phyloP scores from a whole-genome alignment of 2,888 invertebrate species.

The Cerceris rybyensis region DNA sequence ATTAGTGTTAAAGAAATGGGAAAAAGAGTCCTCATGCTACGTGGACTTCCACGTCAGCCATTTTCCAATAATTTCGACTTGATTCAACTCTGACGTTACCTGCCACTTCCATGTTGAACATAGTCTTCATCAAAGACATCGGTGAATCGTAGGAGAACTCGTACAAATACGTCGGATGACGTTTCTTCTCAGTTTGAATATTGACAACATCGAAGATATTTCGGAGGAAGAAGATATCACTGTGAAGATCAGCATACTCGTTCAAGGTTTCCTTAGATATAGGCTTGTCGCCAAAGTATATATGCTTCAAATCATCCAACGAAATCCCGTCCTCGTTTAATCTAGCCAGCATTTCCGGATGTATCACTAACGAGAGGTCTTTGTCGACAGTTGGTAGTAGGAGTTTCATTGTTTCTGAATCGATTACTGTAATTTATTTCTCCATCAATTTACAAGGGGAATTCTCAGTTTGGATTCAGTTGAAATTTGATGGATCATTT shows the following conservation, averaged over 20 bases:
- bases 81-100: conserved; percentile 65
- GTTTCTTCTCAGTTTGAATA: conserved; percentile 52
- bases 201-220: conserved; percentile 66
- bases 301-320: conserved; percentile 53
- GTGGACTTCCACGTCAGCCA: too few relatives aligned
- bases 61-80: too few relatives aligned
- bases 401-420: rapidly evolving
- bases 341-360: background rate
- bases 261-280: conserved; percentile 45
- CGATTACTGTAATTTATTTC: background rate
- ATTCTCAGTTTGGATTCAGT: too few relatives aligned
- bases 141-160: conserved; percentile 69
- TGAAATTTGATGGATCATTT: too few relatives aligned
- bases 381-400: conserved; percentile 42
- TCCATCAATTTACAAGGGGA: too few relatives aligned
- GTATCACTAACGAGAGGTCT: conserved; percentile 48
- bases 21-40: too few relatives aligned
- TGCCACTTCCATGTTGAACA: conserved; percentile 49
- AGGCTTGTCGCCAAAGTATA: conserved; percentile 67
- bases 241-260: conserved; percentile 56
- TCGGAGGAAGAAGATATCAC: conserved; percentile 66
- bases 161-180: conserved; percentile 69
- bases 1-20: too few relatives aligned
- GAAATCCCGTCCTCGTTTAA: conserved; percentile 46
- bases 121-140: conserved; percentile 52